Conservation (phyloP, 2,113 vertebrate species). For the Pleuronectes platessa region DNA sequence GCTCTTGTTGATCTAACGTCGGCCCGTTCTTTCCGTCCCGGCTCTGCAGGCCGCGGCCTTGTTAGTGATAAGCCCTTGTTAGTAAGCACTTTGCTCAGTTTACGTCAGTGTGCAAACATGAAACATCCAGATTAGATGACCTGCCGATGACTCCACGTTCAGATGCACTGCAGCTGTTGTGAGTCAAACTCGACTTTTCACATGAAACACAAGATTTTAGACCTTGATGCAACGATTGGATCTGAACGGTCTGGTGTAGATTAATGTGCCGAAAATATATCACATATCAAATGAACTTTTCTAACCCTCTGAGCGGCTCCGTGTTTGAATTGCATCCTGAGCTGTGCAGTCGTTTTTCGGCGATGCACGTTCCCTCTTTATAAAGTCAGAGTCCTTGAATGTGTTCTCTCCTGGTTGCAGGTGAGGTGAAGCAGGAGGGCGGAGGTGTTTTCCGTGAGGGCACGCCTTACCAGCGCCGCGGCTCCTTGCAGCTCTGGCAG, state of each 20-base stretch:
- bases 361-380: too few species aligned
- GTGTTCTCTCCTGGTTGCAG: constrained; percentile 58
- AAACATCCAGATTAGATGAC: constrained; percentile 38
- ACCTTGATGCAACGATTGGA: constrained; percentile 1
- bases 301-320: neutral
- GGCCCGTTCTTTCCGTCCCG: neutral
- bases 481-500: constrained; percentile 97
- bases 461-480: constrained; percentile 93
- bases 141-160: neutral
- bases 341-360: neutral
- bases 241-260: constrained; percentile 11
- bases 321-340: neutral
- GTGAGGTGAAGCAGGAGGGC: constrained; percentile 93
- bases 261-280: constrained; percentile 22
- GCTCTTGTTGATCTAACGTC: neutral
- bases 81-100: constrained; percentile 29
- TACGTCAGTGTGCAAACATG: constrained; percentile 43
- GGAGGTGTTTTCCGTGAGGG: constrained; percentile 87
- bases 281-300: constrained; percentile 1
- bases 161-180: constrained; percentile 23
- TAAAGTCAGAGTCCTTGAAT: neutral
- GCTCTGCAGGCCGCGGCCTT: neutral
- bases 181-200: constrained; percentile 30
- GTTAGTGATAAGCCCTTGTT: constrained; percentile 25
- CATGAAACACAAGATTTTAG: constrained; percentile 26